phyloP scores from a whole-genome alignment of 1,140 invertebrate species.

The Heliothis virescens region DNA sequence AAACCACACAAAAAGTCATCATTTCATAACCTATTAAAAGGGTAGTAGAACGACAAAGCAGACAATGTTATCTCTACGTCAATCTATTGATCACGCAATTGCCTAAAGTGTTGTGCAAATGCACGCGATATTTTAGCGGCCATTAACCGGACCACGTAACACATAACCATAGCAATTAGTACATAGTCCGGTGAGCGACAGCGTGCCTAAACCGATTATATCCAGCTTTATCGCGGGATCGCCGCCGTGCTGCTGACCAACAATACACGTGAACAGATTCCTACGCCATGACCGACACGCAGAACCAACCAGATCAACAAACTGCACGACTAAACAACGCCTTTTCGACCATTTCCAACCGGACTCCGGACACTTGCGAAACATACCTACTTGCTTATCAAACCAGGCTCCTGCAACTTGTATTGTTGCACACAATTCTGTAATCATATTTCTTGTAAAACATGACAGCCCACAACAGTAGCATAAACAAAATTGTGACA shows the following conservation, averaged over 20 bases:
- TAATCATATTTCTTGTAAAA: constrained; percentile 63
- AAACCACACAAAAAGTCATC: constrained; percentile 9
- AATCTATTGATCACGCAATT: constrained; percentile 68
- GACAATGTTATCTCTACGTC: constrained; percentile 56
- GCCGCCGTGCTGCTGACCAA: constrained; percentile 58
- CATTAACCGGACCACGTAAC: constrained; percentile 72
- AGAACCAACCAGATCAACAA: constrained; percentile 70
- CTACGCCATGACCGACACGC: constrained; percentile 71
- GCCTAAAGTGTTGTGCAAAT: constrained; percentile 65
- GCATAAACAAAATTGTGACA: constrained; percentile 60
- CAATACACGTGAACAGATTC: constrained; percentile 74
- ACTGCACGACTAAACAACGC: constrained; percentile 60
- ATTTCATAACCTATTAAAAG: constrained; percentile 49
- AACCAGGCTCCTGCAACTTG: constrained; percentile 53
- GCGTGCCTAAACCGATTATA: constrained; percentile 81
- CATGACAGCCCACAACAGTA: constrained; percentile 56
- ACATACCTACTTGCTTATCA: constrained; percentile 43
- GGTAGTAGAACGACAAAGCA: constrained; percentile 48
- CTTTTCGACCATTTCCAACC: constrained; percentile 58
- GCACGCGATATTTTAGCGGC: constrained; percentile 70
- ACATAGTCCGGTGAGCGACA: constrained; percentile 78
- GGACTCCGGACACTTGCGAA: constrained; percentile 54
- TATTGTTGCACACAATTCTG: constrained; percentile 49
- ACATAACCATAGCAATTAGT: constrained; percentile 79
- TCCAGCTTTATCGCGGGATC: constrained; percentile 73